Evolutionary conservation across 2,113 vertebrate species (phyloP), one percentile per base, ranked within the genome.

Genomic region (Archocentrus centrarchus): DNA sequence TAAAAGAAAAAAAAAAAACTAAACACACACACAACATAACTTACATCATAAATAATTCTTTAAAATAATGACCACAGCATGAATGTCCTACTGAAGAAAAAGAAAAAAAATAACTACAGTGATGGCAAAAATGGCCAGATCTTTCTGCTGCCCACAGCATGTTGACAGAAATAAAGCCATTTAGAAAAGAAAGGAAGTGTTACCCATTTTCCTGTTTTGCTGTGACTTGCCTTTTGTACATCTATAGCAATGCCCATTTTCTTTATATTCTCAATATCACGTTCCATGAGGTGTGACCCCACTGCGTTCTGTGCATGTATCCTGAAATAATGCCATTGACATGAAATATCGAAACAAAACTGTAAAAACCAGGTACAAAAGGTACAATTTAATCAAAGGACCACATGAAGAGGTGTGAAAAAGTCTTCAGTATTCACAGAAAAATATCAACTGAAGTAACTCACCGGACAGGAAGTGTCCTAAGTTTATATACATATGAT

Each of bases 401-500:
- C 90, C 93, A 95, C 95, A 95, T 95, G 95, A 95, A 95, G 93
- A 95, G 93, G 94, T 94, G 95, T 96, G 96, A 96, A 95, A 97
- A 97, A 97, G 95, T 96, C 97, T 98, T 97, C 97, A 97, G 96
- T 96, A 96, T 97, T 96, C 97, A 97, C 95, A 94, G 90, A 95
- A 95, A 96, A 97, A 97, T 97, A 97, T 93, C 87, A 97, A 97
- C 96, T 94, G 96, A 98, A 97, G 97, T 94, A 95, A 96, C 96
- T 97, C 95, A 97, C 96, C 93, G 97, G 95, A 96, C 96, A 97
- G 96, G 97, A 97, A 96, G 94, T 82, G 97, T 98, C 97, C 97
- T 96, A 97, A 96, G 97, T 98, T 98, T 98, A 98, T 99, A 97
- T 99, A 99, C 98, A 99, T 97, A 98, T 97, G 97, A 99, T 99